Percentiles rank a stretch among this genome's conserved stretches.
These are phyloP conservation scores for Drosophila fungiperda DNA, from an alignment of 2,888 invertebrate species.

Conservation along the genomic window DNA sequence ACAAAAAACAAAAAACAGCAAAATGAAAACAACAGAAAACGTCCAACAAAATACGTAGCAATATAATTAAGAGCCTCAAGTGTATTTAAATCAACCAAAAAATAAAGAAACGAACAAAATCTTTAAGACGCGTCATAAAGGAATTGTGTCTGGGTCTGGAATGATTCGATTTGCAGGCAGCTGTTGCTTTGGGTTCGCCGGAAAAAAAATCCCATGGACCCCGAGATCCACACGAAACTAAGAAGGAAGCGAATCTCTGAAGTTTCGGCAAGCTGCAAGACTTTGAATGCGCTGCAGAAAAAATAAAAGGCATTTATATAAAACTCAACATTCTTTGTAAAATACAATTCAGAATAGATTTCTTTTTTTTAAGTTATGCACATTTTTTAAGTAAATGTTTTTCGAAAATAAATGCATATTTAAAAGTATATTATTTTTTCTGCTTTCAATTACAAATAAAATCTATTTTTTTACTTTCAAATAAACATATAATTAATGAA, in stretches of 20 bases:
- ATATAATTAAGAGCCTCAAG: constrained; percentile 79
- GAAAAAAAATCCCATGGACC: constrained; percentile 38
- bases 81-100: constrained; percentile 75
- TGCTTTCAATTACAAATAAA: background rate
- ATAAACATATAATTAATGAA: background rate
- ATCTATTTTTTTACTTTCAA: background rate
- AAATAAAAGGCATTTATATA: background rate
- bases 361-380: background rate
- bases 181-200: constrained; percentile 52
- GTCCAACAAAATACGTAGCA: constrained; percentile 50
- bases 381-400: background rate
- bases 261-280: constrained; percentile 60
- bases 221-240: constrained; percentile 9
- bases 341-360: background rate
- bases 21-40: constrained; percentile 14
- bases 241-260: constrained; percentile 22
- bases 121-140: constrained; percentile 55
- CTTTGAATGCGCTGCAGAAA: constrained; percentile 25
- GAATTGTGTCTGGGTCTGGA: constrained; percentile 39
- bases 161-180: constrained; percentile 66
- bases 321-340: too few relatives aligned
- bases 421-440: background rate
- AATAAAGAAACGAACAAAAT: constrained; percentile 17
- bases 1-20: constrained; percentile 4
- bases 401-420: background rate